Base-by-base conservation (phyloP, 2,797 vertebrate species). In the Iguana delicatissima region DNA sequence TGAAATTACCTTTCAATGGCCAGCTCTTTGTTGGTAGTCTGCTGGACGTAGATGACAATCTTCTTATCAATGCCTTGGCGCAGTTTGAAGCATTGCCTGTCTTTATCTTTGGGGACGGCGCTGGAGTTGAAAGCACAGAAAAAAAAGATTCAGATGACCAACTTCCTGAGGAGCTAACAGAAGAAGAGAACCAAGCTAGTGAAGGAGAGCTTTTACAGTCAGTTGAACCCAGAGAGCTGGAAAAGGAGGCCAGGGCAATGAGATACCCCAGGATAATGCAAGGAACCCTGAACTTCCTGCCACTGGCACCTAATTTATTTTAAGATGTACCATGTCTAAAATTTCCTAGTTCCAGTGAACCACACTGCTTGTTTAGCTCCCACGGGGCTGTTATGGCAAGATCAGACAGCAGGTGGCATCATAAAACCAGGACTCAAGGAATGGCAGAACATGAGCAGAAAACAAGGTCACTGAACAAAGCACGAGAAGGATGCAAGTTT, bases 11-110 rank as follows among this genome's bases (percentile, higher is more conserved):
- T 99, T 97, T 99, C 99, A 86, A 99, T 99, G 80, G 98, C 98
- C 96, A 99, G 98, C 86, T 99, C 99, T 94, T 99, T 99, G 96
- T 99, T 99, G 79, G 98, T 99, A 12, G 98, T 99, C 96, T 99
- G 99, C 91, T 99, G 99, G 57, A 99, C 98, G 35, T 98, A 99
- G 93, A 99, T 99, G 91, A 99, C 99, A 76, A 99, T 99, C 96
- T 99, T 99, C 97, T 99, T 99, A 97, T 99, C 99, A 96, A 99
- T 98, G 85, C 99, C 99, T 42, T 99, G 98, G 46, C 99, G 99
- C 35, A 99, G 98, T 95, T 99, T 99, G 97, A 99, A 99, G 97
- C 99, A 99, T 90, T 99, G 99, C 91, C 98, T 98, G 96, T 99
- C 99, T 95, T 99, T 99, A 97, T 99, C 99, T 97, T 99, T 99